Evolutionary conservation across 2,797 vertebrate species (phyloP), one percentile per base, ranked within the genome.

Genomic region (Phrynocephalus vlangalii): DNA sequence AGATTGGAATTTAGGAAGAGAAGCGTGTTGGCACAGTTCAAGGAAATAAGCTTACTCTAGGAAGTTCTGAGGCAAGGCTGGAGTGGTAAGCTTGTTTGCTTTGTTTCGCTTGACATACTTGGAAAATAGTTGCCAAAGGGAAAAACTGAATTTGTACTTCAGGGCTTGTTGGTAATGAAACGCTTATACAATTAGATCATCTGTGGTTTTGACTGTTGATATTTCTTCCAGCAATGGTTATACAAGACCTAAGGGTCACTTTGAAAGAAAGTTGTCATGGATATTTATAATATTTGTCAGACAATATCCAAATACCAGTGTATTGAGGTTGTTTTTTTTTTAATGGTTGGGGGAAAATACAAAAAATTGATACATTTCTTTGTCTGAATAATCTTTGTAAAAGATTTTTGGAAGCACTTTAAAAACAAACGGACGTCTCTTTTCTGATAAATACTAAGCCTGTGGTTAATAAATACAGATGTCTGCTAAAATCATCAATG

Each of bases 101-200:
- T 82, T 70, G 60, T 89, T 90, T 93, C 83, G 91, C 93, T 94
- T 91, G 91, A 70, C 3, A n/a, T 81, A 78, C 78, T 91, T 92
- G 91, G 92, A 93, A 96, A 94, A 93, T 91, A 92, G 16, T 94
- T 90, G 91, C 85, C 88, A 88, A 72, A 91, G 90, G 92, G 20
- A 88, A 86, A 85, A 82, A 86, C 92, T 94, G 92, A 91, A 91
- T 79, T 71, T 91, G 68, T 82, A 87, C 92, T 87, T 68, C 81
- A 93, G 92, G 88, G 91, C 86, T 56, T 87, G 20, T 48, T 92
- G 84, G 86, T 90, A 89, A 93, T 84, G 93, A 92, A 87, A 92
- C 82, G 33, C 93, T 94, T 95, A 90, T 93, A 95, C 92, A 92
- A 92, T 94, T 93, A 95, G 94, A 91, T 95, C 93, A 94, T 95